phyloP scores from a whole-genome alignment of 2,113 vertebrate genomes.

The Budorcas taxicolor region DNA sequence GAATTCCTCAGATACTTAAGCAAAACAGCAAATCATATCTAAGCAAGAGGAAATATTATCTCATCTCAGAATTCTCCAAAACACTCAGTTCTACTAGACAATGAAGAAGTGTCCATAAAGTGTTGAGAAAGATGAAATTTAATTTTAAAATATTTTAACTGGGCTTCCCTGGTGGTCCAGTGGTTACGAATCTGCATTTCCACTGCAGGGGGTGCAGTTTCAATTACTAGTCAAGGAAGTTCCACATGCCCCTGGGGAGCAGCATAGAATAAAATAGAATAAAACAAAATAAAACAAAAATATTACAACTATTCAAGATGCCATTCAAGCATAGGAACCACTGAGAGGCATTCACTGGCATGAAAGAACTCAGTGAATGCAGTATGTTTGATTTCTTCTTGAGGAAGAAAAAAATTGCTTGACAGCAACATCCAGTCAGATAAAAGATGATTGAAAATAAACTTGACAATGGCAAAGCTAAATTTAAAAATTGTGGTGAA shows the following conservation, averaged over 20 bases:
- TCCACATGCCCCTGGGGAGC: background rate
- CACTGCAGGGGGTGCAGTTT: background rate
- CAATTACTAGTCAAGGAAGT: background rate
- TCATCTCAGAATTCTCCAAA: background rate
- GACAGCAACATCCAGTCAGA: background rate
- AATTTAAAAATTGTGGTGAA: background rate
- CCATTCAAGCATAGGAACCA: background rate
- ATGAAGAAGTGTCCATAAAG: background rate
- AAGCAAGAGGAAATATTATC: background rate
- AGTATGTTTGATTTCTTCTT: background rate
- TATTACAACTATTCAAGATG: background rate
- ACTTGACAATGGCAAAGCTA: background rate
- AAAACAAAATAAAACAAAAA: background rate
- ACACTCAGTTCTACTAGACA: background rate
- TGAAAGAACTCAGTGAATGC: background rate
- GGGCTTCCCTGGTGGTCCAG: background rate
- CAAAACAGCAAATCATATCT: background rate
- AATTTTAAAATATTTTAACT: background rate
- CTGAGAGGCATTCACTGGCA: background rate
- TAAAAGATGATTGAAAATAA: conserved; percentile 7
- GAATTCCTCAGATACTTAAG: background rate
- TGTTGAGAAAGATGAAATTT: background rate
- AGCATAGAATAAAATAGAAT: background rate
- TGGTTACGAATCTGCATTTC: background rate
- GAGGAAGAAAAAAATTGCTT: background rate